These are phyloP conservation scores for Leptinotarsa haldemani DNA, from an alignment of 2,888 invertebrate genomes.

Conservation along the genomic window DNA sequence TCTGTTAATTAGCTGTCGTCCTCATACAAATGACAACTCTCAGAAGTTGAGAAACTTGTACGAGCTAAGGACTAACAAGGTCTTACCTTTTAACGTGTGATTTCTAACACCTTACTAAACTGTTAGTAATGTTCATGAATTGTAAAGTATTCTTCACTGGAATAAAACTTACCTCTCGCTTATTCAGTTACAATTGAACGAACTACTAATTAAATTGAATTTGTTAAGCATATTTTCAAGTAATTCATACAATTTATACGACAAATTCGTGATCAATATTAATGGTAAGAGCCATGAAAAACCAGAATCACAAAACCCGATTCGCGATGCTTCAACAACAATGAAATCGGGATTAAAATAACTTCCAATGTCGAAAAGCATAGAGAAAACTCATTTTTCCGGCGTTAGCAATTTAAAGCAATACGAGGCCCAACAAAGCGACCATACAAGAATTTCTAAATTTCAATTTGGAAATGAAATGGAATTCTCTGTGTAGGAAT, in stretches of 20 bases:
- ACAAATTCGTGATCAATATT: not conserved
- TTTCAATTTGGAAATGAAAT: conserved; percentile 63
- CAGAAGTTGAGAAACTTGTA: too few relatives aligned
- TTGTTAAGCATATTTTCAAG: not conserved
- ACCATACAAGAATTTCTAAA: conserved; percentile 59
- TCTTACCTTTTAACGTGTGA: too few relatives aligned
- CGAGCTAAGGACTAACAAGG: too few relatives aligned
- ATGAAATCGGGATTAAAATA: conserved; percentile 35
- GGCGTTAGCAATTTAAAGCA: conserved; percentile 48
- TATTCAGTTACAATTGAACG: too few relatives aligned
- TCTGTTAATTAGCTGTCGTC: too few relatives aligned
- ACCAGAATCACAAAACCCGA: conserved; percentile 2
- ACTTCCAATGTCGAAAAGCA: conserved; percentile 31
- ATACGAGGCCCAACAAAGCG: conserved; percentile 53
- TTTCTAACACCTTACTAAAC: too few relatives aligned
- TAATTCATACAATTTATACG: not conserved
- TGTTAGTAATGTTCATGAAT: too few relatives aligned
- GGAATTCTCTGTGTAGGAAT: conserved; percentile 56
- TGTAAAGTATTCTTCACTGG: too few relatives aligned
- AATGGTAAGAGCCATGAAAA: not conserved
- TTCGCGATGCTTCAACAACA: conserved; percentile 11
- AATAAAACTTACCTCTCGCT: too few relatives aligned
- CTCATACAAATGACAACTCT: too few relatives aligned
- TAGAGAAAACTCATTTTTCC: conserved; percentile 44
- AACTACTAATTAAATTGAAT: not conserved